These are phyloP conservation scores for Panzeria rudis DNA, from an alignment of 2,888 invertebrate species.

Conservation along the genomic window DNA sequence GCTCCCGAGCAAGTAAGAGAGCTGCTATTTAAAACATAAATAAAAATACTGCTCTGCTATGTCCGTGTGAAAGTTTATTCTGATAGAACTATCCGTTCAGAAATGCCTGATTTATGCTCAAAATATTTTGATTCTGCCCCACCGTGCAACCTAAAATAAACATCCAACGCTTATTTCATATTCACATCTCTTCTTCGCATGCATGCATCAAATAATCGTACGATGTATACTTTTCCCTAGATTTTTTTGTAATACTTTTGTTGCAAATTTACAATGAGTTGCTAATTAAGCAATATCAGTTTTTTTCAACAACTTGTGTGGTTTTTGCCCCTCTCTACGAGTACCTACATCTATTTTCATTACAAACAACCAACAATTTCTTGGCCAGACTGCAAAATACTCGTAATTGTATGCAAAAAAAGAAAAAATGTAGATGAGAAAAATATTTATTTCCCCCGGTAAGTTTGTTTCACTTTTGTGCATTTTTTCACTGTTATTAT, in stretches of 20 bases:
- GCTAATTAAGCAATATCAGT: constrained; percentile 64
- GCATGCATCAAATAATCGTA: not conserved
- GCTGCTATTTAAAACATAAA: too few relatives aligned
- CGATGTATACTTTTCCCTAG: constrained; percentile 12
- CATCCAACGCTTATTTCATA: constrained; percentile 27
- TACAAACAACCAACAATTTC: constrained; percentile 20
- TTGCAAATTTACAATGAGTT: constrained; percentile 70
- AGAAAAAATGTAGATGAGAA: constrained; percentile 13
- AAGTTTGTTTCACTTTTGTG: constrained; percentile 36
- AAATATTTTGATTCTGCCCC: too few relatives aligned
- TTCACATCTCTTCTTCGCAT: constrained; percentile 20
- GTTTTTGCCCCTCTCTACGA: constrained; percentile 43
- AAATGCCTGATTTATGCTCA: too few relatives aligned
- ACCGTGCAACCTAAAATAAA: constrained; percentile 26
- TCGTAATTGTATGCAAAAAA: not conserved
- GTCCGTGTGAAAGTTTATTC: too few relatives aligned
- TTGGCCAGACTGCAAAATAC: constrained; percentile 29
- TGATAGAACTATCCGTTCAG: too few relatives aligned
- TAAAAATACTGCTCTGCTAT: too few relatives aligned
- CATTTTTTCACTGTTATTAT: constrained; percentile 25
- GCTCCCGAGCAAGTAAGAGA: too few relatives aligned
- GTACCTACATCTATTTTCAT: constrained; percentile 27
- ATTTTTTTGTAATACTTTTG: constrained; percentile 3
- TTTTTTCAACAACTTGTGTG: constrained; percentile 61
- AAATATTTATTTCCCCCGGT: constrained; percentile 22